Conservation (phyloP, 1,140 invertebrate genomes). For the Drosophila sp. region DNA sequence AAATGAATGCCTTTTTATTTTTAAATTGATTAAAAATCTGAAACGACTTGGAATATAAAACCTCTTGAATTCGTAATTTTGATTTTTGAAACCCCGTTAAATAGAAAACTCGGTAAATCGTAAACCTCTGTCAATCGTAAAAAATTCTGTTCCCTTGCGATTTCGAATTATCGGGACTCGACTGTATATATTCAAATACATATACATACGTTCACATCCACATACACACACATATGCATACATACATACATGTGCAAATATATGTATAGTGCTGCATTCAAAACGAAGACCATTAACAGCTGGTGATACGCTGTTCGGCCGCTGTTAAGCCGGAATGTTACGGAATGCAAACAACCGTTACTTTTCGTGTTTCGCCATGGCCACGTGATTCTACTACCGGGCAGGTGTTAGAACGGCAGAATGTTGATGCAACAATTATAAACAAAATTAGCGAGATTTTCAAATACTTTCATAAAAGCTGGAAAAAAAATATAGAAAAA, state of each 20-base stretch:
- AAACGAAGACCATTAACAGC: constrained; percentile 37
- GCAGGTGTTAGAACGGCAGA: neutral
- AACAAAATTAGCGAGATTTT: neutral
- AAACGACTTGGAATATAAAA: no score
- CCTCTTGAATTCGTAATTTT: no score
- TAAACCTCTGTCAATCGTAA: no score
- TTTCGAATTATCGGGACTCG: no score
- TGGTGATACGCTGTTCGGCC: constrained; percentile 19
- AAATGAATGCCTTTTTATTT: no score
- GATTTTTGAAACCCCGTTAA: no score
- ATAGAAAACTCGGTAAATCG: no score
- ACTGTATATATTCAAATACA: neutral
- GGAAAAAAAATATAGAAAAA: neutral
- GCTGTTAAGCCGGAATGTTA: constrained; percentile 58
- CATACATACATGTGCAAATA: neutral
- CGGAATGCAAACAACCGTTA: constrained; percentile 60
- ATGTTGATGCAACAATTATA: neutral
- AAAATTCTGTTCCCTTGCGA: no score
- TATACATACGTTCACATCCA: neutral
- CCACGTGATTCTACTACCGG: neutral
- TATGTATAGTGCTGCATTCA: constrained; percentile 17
- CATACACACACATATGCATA: neutral
- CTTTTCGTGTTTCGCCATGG: neutral
- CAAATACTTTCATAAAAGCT: no score
- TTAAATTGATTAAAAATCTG: no score